Base-by-base conservation (phyloP, 2,797 vertebrate species). In the Zonotrichia albicollis region DNA sequence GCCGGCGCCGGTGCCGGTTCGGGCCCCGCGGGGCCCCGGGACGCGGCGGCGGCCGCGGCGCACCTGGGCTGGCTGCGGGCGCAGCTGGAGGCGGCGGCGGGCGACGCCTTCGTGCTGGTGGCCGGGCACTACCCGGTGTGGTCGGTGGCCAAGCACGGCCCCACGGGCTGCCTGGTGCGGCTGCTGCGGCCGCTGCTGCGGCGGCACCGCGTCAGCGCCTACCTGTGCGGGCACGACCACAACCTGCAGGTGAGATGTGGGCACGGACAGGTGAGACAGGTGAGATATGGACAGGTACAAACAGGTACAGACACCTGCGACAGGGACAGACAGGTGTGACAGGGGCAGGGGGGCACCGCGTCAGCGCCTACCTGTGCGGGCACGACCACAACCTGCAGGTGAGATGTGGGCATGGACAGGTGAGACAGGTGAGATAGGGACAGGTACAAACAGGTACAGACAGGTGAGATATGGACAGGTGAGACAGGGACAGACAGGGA, bases 101-200 rank as follows among this genome's bases (percentile, higher is more conserved):
- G 98, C 0, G 98, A 99, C 95, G 12, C 16, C 0, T 99, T 98
- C 51, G 96, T 99, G 87, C 91, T 99, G 95, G 98, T 99, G 94
- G 99, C 98, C 0, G 99, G 99, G 1, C 99, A 99, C 96, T 99
- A 99, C 94, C 99, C 99, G 0, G 98, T 99, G 81, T 99, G 99
- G 99, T 99, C 99, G 0, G 98, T 99, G 75, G 99, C 98, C 0
- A 98, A 99, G 86, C 99, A 99, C 1, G 99, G 99, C 8, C 99
- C 99, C 83, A 99, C 99, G 0, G 6, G 4, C 27, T 99, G 99
- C 77, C 98, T 99, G 27, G 84, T 99, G 70, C 96, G 97, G 38
- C 93, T 91, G 3, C 93, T 99, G 29, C 97, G 96, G 10, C 99
- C 99, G 0, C 96, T 99, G 88, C 97, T 99, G 77, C 77, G 94